A percentile compares a stretch with the other conserved stretches of the same genome.
phyloP scores from a whole-genome alignment of 2,113 vertebrate species.

The Struthio camelus region DNA sequence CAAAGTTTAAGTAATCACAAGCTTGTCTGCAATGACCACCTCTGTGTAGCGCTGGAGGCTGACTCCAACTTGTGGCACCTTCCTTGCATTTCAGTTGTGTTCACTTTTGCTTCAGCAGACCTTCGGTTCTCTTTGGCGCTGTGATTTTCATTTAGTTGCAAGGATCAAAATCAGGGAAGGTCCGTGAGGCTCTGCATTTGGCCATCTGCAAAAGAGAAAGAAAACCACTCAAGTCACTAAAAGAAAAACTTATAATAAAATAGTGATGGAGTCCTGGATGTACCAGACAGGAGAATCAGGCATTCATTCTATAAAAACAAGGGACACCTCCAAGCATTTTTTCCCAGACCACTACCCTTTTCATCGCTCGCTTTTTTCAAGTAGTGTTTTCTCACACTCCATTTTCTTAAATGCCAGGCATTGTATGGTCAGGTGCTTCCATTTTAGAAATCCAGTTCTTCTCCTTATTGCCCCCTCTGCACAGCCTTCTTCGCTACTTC shows the following conservation, averaged over 20 bases:
- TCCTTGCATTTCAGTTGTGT: background rate
- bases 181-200: accelerated
- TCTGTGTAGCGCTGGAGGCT: accelerated
- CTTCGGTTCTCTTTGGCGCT: accelerated
- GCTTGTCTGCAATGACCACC: accelerated
- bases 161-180: background rate
- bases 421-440: background rate
- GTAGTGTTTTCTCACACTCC: background rate
- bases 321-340: background rate
- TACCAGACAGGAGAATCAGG: background rate
- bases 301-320: background rate
- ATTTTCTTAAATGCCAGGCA: background rate
- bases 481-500: background rate
- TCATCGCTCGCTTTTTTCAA: constrained; percentile 7
- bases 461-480: background rate
- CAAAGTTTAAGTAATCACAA: background rate
- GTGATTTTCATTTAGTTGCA: background rate
- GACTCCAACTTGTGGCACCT: accelerated
- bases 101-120: accelerated
- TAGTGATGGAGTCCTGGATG: background rate
- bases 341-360: background rate
- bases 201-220: background rate
- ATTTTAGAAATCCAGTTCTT: background rate
- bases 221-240: accelerated
- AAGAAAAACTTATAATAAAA: background rate